These are phyloP conservation scores for Lathamus discolor DNA, from an alignment of 2,113 vertebrate genomes.

Conservation along the genomic window DNA sequence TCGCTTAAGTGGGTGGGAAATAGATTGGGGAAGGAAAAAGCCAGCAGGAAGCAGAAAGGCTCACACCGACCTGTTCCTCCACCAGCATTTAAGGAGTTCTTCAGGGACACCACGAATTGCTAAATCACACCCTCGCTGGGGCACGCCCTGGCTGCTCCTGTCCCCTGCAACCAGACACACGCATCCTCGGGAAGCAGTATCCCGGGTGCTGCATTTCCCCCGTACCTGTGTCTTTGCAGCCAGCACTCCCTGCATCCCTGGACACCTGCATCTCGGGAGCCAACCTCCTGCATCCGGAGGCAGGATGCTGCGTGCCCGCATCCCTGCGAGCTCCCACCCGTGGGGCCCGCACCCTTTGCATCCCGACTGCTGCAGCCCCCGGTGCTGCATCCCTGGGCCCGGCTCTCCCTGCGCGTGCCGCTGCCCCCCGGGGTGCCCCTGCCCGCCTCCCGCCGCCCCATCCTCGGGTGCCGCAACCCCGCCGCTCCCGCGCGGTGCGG, in stretches of 20 bases:
- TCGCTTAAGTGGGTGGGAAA: neutral
- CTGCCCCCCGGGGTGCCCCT: neutral
- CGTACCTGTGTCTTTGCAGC: neutral
- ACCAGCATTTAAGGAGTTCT: neutral
- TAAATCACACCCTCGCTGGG: neutral
- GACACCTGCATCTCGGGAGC: neutral
- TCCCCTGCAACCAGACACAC: neutral
- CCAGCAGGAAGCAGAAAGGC: neutral
- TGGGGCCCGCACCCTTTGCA: neutral
- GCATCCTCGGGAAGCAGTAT: neutral
- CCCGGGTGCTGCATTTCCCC: neutral
- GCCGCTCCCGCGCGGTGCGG: neutral
- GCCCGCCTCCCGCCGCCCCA: neutral
- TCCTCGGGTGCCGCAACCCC: neutral
- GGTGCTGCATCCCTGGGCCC: rapidly evolving
- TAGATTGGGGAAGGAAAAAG: neutral
- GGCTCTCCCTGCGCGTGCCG: neutral
- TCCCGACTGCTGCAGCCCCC: neutral
- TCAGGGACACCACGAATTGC: neutral
- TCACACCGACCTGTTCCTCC: neutral
- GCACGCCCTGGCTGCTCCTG: neutral
- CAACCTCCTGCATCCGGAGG: neutral
- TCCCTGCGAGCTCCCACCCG: neutral
- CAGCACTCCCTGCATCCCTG: neutral
- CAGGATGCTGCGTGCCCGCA: neutral